A percentile compares a stretch with the other conserved stretches of the same genome.
phyloP scores from a whole-genome alignment of 1,140 invertebrate genomes.

The Camponotus floridanus region DNA sequence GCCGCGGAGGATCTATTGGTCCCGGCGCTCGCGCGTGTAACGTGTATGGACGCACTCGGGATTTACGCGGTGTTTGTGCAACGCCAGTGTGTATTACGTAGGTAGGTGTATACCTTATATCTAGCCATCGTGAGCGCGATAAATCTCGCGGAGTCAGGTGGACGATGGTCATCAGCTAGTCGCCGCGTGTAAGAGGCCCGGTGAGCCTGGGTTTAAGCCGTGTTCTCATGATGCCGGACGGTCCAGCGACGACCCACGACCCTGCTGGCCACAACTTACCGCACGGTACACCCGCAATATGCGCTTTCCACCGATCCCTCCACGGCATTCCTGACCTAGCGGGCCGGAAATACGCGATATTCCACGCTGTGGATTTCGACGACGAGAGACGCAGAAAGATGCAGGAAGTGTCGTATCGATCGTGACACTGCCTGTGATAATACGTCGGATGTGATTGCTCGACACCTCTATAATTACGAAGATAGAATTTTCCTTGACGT shows the following conservation, averaged over 20 bases:
- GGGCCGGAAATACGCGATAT: constrained; percentile 80
- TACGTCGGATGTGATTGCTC: background rate
- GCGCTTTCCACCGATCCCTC: constrained; percentile 75
- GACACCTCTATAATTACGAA: background rate
- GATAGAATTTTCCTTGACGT: background rate
- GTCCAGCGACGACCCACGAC: constrained; percentile 84
- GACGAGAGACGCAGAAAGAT: constrained; percentile 69
- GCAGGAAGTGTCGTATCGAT: constrained; percentile 50
- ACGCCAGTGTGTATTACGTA: background rate
- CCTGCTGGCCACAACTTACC: constrained; percentile 82
- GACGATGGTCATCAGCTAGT: constrained; percentile 85
- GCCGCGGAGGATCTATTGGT: constrained; percentile 66
- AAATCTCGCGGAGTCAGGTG: constrained; percentile 84
- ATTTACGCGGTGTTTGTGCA: constrained; percentile 45
- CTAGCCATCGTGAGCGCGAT: constrained; percentile 80
- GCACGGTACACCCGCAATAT: constrained; percentile 79
- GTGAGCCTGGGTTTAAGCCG: constrained; percentile 73
- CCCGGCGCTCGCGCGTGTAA: background rate
- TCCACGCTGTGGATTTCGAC: constrained; percentile 63
- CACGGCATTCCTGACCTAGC: constrained; percentile 77
- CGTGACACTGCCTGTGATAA: constrained; percentile 13
- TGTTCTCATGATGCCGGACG: constrained; percentile 82
- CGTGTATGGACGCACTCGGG: constrained; percentile 19
- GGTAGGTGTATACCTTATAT: constrained; percentile 46
- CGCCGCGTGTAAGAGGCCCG: constrained; percentile 76